Percentiles rank a stretch among this genome's conserved stretches.
phyloP scores from a whole-genome alignment of 2,888 invertebrate genomes.

The Platypus cylindrus region DNA sequence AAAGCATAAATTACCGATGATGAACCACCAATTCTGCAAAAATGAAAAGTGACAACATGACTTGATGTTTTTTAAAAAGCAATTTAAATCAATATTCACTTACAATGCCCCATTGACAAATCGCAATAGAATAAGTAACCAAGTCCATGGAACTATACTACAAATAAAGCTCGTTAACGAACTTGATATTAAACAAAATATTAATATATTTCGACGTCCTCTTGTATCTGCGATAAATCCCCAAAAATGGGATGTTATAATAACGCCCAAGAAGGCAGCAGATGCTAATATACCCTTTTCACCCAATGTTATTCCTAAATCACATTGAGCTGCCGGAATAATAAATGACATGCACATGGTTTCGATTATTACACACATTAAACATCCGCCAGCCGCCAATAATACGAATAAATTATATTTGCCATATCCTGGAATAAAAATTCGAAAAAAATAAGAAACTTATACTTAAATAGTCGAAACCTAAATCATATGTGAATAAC shows the following conservation, averaged over 20 bases:
- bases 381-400: slow-evolving; percentile 46
- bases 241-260: slow-evolving; percentile 46
- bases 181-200: slow-evolving; percentile 38
- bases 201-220: slow-evolving; percentile 38
- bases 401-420: slow-evolving; percentile 47
- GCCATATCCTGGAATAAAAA: slow-evolving; percentile 41
- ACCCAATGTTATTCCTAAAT: slow-evolving; percentile 45
- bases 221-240: slow-evolving; percentile 44
- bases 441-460: background rate
- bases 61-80: background rate
- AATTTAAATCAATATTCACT: slow-evolving; percentile 5
- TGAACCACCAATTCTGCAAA: slow-evolving; percentile 33
- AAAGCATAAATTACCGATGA: slow-evolving; percentile 41
- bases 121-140: slow-evolving; percentile 40
- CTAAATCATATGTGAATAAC: background rate
- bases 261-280: slow-evolving; percentile 49
- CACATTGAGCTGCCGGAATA: slow-evolving; percentile 55
- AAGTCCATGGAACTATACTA: slow-evolving; percentile 38
- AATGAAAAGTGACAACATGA: background rate
- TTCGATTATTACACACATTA: slow-evolving; percentile 57
- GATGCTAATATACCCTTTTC: slow-evolving; percentile 53
- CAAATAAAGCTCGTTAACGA: slow-evolving; percentile 38
- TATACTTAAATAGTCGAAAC: background rate
- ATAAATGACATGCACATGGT: slow-evolving; percentile 52
- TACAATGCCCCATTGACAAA: slow-evolving; percentile 43